These are phyloP conservation scores for Tinea trinotella DNA, from an alignment of 2,888 invertebrate species.

Conservation along the genomic window DNA sequence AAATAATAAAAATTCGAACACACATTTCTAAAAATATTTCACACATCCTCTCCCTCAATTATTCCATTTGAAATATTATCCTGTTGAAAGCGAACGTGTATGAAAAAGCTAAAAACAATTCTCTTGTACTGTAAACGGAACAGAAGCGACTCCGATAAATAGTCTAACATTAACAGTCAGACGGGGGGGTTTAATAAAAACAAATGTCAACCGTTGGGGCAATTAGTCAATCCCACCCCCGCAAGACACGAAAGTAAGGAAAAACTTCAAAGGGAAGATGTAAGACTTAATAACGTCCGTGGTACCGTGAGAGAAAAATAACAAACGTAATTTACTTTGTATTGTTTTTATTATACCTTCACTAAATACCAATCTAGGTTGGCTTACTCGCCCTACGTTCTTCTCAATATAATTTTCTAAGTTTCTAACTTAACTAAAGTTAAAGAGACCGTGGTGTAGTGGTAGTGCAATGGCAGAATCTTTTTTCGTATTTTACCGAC, in stretches of 20 bases:
- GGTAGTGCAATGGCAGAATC: too few relatives aligned
- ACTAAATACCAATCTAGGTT: too few relatives aligned
- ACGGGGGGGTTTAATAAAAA: slow-evolving; percentile 21
- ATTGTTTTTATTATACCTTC: too few relatives aligned
- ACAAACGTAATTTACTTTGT: background rate
- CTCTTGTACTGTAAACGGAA: background rate
- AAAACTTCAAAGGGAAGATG: slow-evolving; percentile 1
- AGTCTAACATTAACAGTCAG: slow-evolving; percentile 9
- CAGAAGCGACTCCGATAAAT: slow-evolving; percentile 8
- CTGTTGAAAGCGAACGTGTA: background rate
- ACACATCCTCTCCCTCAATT: background rate
- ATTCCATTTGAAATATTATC: background rate
- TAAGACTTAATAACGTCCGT: background rate
- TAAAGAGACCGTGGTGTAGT: too few relatives aligned
- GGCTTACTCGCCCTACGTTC: too few relatives aligned
- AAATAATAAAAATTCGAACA: too few relatives aligned
- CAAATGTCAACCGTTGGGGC: slow-evolving; percentile 23
- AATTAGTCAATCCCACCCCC: slow-evolving; percentile 22
- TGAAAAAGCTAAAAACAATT: background rate
- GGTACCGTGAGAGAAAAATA: background rate
- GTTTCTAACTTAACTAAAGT: too few relatives aligned
- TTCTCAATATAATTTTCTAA: too few relatives aligned
- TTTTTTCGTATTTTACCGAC: too few relatives aligned
- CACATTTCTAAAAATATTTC: too few relatives aligned
- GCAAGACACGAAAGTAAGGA: background rate